These are phyloP conservation scores for Sarcophaga variegata DNA, from an alignment of 2,888 invertebrate species.

Conservation along the genomic window DNA sequence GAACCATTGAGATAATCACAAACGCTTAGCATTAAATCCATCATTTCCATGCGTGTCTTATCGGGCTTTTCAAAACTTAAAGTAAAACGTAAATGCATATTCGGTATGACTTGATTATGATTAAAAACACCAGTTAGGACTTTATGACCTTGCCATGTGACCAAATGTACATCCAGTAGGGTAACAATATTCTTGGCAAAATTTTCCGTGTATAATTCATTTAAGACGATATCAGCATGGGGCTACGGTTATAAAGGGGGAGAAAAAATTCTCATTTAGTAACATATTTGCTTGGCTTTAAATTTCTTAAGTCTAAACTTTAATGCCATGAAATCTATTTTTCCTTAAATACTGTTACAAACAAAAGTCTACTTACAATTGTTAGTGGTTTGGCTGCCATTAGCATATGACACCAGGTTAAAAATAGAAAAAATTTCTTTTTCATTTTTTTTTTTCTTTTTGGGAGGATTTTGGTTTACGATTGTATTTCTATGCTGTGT, in stretches of 20 bases:
- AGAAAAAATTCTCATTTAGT: not conserved
- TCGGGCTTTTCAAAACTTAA: conserved; percentile 46
- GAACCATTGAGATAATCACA: conserved; percentile 33
- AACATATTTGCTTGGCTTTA: not conserved
- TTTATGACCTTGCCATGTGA: not conserved
- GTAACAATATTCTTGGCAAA: conserved; percentile 2
- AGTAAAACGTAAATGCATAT: not conserved
- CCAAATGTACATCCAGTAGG: conserved; percentile 1
- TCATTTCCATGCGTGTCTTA: conserved; percentile 13
- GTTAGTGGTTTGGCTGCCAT: not conserved
- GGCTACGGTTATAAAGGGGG: not conserved
- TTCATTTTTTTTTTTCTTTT: not conserved
- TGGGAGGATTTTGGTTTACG: not conserved
- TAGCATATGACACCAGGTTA: not conserved
- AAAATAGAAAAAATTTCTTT: not conserved
- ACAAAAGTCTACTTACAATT: conserved; percentile 13
- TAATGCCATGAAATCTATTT: too few relatives aligned
- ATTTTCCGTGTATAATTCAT: not conserved
- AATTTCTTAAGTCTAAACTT: not conserved
- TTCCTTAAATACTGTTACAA: too few relatives aligned
- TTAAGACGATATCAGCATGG: conserved; percentile 5
- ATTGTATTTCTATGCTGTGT: not conserved
- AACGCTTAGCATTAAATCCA: conserved; percentile 12
- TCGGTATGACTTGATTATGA: not conserved
- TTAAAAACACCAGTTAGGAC: conserved; percentile 26